phyloP scores from a whole-genome alignment of 2,888 invertebrate genomes.

The Macrophya annulata region DNA sequence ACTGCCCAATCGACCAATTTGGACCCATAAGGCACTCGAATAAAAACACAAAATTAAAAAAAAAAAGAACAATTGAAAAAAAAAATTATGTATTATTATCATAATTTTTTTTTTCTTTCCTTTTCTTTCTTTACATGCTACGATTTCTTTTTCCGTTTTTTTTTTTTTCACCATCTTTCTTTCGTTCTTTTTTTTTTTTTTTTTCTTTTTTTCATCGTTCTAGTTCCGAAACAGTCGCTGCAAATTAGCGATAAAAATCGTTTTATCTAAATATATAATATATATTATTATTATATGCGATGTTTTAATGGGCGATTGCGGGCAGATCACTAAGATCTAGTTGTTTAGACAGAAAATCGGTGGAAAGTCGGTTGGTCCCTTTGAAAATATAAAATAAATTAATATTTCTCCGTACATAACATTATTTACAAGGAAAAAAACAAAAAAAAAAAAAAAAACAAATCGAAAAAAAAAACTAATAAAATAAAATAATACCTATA shows the following conservation, averaged over 20 bases:
- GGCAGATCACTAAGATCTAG: slow-evolving; percentile 77
- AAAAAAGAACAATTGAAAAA: slow-evolving; percentile 60
- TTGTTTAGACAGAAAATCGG: slow-evolving; percentile 76
- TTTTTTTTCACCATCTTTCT: background rate
- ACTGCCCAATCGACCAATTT: slow-evolving; percentile 79
- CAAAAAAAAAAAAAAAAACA: background rate
- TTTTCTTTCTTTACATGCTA: background rate
- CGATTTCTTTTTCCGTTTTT: background rate
- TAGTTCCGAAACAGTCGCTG: slow-evolving; percentile 55
- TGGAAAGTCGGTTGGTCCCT: slow-evolving; percentile 79
- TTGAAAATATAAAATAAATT: slow-evolving; percentile 78
- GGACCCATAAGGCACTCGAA: slow-evolving; percentile 77
- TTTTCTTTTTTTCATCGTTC: slow-evolving; percentile 24
- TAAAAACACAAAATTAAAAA: slow-evolving; percentile 57
- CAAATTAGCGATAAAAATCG: slow-evolving; percentile 43
- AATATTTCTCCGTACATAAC: slow-evolving; percentile 71
- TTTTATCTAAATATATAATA: slow-evolving; percentile 51
- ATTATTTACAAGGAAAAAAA: slow-evolving; percentile 64
- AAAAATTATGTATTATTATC: slow-evolving; percentile 37
- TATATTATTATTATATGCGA: slow-evolving; percentile 34
- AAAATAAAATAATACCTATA: background rate
- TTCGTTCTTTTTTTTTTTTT: background rate
- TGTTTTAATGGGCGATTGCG: slow-evolving; percentile 70
- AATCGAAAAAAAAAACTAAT: background rate
- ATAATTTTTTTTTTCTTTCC: slow-evolving; percentile 33